A percentile compares a stretch with the other conserved stretches of the same genome.
Evolutionary conservation across 1,140 invertebrate genomes (phyloP).

Genomic region (Lamellibrachia luymesi): DNA sequence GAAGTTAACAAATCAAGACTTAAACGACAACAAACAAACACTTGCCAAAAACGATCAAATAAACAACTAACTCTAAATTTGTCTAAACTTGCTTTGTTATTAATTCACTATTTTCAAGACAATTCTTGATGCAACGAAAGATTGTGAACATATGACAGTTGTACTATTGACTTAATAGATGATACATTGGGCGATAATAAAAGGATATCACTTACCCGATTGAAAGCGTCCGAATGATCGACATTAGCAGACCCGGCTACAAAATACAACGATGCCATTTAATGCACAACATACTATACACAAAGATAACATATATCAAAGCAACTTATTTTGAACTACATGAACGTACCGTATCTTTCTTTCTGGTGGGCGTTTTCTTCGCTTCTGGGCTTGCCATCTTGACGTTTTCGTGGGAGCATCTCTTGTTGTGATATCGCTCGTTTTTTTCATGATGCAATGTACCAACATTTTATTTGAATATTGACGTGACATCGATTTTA

Average conservation of each 20-base stretch:
- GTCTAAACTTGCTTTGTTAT: no score
- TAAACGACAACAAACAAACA: no score
- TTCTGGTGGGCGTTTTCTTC: constrained; percentile 5
- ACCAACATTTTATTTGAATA: neutral
- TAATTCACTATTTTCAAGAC: no score
- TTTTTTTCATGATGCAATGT: neutral
- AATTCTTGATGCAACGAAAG: no score
- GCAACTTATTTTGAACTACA: neutral
- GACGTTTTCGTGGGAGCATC: neutral
- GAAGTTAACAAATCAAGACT: no score
- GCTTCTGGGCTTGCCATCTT: constrained; percentile 8
- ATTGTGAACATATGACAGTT: neutral
- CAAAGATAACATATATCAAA: constrained; percentile 5
- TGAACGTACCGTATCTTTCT: constrained; percentile 9
- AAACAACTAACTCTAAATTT: no score
- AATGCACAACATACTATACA: neutral
- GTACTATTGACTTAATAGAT: neutral
- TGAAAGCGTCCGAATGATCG: constrained; percentile 85
- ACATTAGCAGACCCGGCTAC: constrained; percentile 86
- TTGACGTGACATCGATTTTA: neutral
- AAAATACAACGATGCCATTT: constrained; percentile 36
- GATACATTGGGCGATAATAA: constrained; percentile 14
- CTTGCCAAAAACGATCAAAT: no score
- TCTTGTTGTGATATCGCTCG: neutral
- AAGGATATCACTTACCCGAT: constrained; percentile 39